These are phyloP conservation scores for Poicephalus meyeri DNA, from an alignment of 2,113 vertebrate species.

Conservation along the genomic window DNA sequence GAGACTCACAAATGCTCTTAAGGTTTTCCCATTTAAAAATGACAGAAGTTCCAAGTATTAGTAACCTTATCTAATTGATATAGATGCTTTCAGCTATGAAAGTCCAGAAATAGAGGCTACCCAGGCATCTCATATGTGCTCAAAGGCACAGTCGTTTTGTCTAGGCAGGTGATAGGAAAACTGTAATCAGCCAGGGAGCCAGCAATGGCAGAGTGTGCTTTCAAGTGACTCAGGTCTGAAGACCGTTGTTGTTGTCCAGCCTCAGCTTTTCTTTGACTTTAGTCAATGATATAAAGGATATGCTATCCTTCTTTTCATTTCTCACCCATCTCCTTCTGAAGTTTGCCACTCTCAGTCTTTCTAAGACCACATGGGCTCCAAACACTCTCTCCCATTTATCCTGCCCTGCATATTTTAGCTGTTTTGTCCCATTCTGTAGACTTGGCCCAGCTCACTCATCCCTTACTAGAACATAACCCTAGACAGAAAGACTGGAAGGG, in stretches of 20 bases:
- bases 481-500: not conserved
- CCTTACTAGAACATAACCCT: not conserved
- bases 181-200: not conserved
- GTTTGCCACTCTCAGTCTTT: not conserved
- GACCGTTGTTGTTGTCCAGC: not conserved
- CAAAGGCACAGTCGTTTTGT: not conserved
- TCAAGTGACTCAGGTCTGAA: not conserved
- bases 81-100: not conserved
- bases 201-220: not conserved
- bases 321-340: not conserved
- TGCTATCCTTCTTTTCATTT: not conserved
- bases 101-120: not conserved
- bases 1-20: not conserved
- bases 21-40: not conserved
- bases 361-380: not conserved
- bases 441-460: not conserved
- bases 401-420: not conserved
- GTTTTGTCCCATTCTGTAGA: not conserved
- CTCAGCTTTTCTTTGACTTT: not conserved
- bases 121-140: not conserved
- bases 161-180: not conserved
- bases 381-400: not conserved
- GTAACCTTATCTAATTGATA: not conserved
- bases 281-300: not conserved
- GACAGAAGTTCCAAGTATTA: not conserved